Base-by-base conservation (phyloP, 2,113 vertebrate genomes). In the Phrynosoma platyrhinos region DNA sequence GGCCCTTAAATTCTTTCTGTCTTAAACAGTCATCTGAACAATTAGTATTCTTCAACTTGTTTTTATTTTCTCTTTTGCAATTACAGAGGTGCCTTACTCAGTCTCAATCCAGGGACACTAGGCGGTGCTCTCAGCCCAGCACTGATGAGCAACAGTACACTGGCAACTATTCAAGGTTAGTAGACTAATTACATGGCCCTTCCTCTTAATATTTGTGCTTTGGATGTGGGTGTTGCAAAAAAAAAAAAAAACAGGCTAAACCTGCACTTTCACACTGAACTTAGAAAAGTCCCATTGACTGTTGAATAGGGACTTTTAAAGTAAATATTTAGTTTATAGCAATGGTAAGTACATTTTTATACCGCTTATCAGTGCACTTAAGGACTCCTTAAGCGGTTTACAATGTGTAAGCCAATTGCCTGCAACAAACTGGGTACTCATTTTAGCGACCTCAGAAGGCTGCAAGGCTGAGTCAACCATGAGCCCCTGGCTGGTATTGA, bases 151-250 rank as follows among this genome's bases (percentile, higher is more conserved):
- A 99, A 98, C 97, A 99, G 98, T 95, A 99, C 98, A 85, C 97
- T 99, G 96, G 99, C 98, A 94, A 99, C 98, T 87, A 99, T 99
- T 96, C 98, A 99, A 99, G 99, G 98, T 99, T 88, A 95, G 97
- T 97, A 81, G 27, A 20, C 76, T 16, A 78, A 55, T 68, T 47
- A n/a, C 13, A 83, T 27, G 5, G 82, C 82, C 40, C 66, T 1
- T 66, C 79, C 71, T 5, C 1, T 53, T 83, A 84, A 69, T 0
- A 0, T 5, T 1, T 84, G 9, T 21, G 36, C 36, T 36, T 36
- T 36, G 2, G 36, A 2, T 36, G 36, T 36, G 36, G 36, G 36
- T 36, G 36, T 36, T 36, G 36, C 36, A 36, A 36, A 36, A 36
- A 1, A 36, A 36, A 36, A 36, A 36, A 64, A 2, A 10, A 23